Conservation (phyloP, 2,113 vertebrate species). For the Austrofundulus limnaeus region DNA sequence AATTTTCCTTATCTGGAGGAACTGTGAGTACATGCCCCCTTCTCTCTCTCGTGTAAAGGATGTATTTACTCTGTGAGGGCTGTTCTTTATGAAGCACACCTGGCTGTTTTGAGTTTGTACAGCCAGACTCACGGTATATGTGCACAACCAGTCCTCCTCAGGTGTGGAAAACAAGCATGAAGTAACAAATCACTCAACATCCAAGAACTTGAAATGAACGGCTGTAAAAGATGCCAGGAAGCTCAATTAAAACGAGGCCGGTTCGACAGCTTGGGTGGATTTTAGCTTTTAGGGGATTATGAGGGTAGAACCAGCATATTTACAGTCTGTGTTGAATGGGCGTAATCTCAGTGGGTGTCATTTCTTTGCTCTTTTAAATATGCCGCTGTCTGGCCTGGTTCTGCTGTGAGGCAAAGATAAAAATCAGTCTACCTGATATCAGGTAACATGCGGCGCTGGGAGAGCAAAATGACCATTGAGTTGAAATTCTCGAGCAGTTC, state of each 20-base stretch:
- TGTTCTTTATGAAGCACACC: conserved; percentile 51
- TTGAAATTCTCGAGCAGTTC: conserved; percentile 34
- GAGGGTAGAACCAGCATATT: conserved; percentile 50
- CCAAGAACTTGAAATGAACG: conserved; percentile 37
- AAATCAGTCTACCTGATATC: conserved; percentile 80
- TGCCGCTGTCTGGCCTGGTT: conserved; percentile 52
- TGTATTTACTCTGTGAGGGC: conserved; percentile 54
- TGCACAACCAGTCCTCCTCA: conserved; percentile 30
- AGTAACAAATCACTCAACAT: conserved; percentile 53
- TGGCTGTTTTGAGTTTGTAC: conserved; percentile 47
- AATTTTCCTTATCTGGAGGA: conserved; percentile 94
- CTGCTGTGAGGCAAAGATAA: conserved; percentile 65
- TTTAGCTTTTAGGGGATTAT: conserved; percentile 69
- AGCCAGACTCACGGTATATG: conserved; percentile 26
- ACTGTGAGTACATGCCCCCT: conserved; percentile 85
- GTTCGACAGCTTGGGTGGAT: conserved; percentile 45
- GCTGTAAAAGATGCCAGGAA: conserved; percentile 44
- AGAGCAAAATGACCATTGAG: conserved; percentile 69
- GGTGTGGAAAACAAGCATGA: conserved; percentile 34
- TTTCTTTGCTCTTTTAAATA: conserved; percentile 67
- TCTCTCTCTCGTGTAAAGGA: conserved; percentile 19
- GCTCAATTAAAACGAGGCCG: conserved; percentile 54
- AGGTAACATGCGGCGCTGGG: conserved; percentile 69
- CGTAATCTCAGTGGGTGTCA: conserved; percentile 65
- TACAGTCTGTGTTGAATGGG: conserved; percentile 46